These are phyloP conservation scores for Panagrolaimus sp. DNA, from an alignment of 1,140 invertebrate genomes.

Conservation along the genomic window DNA sequence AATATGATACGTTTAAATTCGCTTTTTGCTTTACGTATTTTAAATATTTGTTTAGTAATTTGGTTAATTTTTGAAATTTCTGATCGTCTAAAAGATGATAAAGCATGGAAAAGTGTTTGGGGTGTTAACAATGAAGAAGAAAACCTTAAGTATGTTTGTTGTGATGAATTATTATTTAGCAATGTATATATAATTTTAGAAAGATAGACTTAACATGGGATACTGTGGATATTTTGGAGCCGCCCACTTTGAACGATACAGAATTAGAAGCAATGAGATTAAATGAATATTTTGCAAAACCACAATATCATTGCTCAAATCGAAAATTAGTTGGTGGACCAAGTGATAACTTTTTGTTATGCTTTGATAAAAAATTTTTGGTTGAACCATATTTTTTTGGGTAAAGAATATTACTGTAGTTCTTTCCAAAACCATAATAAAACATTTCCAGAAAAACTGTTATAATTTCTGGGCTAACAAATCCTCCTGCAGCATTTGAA, in stretches of 20 bases:
- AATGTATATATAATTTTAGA: not conserved
- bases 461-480: not conserved
- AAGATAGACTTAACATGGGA: not conserved
- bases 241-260: not conserved
- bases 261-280: slow-evolving; percentile 5
- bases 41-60: too few species aligned
- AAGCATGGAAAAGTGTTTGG: slow-evolving; percentile 6
- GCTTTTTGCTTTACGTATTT: too few species aligned
- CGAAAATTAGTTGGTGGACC: not conserved
- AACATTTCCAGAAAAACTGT: not conserved
- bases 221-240: not conserved
- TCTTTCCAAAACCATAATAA: too few species aligned
- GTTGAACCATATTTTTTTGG: not conserved
- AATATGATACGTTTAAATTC: too few species aligned
- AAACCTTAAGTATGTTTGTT: too few species aligned
- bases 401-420: too few species aligned
- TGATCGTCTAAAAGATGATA: not conserved
- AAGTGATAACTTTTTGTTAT: not conserved
- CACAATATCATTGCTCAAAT: not conserved
- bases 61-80: not conserved
- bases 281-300: not conserved
- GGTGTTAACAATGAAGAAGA: not conserved
- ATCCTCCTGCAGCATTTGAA: not conserved
- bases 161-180: too few species aligned
- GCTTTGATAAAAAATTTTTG: slow-evolving; percentile 4